phyloP scores from a whole-genome alignment of 2,113 vertebrate species.

The Connochaetes taurinus region DNA sequence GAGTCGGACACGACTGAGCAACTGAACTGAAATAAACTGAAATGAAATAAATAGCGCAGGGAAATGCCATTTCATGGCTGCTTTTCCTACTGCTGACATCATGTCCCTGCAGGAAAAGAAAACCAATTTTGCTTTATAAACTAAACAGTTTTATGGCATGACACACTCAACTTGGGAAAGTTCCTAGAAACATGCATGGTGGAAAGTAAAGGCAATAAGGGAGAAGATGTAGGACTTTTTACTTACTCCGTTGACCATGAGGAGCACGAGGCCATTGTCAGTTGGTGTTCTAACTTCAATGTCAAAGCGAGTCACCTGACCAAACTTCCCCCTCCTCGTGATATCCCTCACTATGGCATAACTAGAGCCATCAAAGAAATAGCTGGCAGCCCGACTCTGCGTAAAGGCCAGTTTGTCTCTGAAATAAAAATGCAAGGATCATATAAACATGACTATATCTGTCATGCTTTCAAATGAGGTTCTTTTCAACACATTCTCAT shows the following conservation, averaged over 20 bases:
- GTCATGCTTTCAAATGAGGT: not conserved
- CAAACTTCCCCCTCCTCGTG: constrained; percentile 87
- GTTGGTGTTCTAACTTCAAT: constrained; percentile 93
- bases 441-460: not conserved
- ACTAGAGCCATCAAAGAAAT: constrained; percentile 95
- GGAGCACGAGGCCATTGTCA: constrained; percentile 88
- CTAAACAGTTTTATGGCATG: not conserved
- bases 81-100: not conserved
- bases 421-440: constrained; percentile 8
- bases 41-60: not conserved
- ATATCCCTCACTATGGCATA: constrained; percentile 92
- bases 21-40: not conserved
- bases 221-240: not conserved
- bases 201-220: not conserved
- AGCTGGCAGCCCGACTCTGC: constrained; percentile 92
- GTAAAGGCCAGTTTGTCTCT: constrained; percentile 96
- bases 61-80: not conserved
- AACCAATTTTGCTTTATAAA: constrained; percentile 5
- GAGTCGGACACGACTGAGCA: fast-evolving
- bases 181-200: not conserved
- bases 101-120: not conserved
- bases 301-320: constrained; percentile 93
- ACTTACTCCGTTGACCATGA: constrained; percentile 94
- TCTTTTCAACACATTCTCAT: not conserved
- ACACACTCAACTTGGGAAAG: not conserved